Base-by-base conservation (phyloP, 2,888 invertebrate genomes). In the Ichneumon xanthorius region DNA sequence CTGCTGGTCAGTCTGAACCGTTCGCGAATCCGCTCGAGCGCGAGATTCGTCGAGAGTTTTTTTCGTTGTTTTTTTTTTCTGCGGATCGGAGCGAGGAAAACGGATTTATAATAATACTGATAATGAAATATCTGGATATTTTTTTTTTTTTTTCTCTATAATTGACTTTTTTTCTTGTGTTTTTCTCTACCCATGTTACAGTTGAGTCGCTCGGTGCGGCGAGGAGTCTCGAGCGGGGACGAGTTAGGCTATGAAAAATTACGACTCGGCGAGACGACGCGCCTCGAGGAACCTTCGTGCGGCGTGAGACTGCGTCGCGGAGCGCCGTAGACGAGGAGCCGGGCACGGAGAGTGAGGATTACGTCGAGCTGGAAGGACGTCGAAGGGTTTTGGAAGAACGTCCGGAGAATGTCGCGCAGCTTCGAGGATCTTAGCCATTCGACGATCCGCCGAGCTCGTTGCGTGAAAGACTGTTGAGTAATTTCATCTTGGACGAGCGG, bases 201-300 rank as follows among this genome's bases (percentile, higher is more conserved):
- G 33, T 58, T 63, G 65, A 65, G 53, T n/a, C 22, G 48, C 45
- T 14, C 19, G 19, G 45, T 22, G 45, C 14, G 48, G 19, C 22
- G 19, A 45, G 19, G 68, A 19, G 45, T 45, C 14, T 45, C 22
- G 19, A 68, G 22, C 40, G 26, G 55, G 53, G 72, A 67, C 45
- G 67, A 75, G 79, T 75, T 58, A 75, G 83, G 83, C 61, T 83
- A 83, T 83, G 83, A 45, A 58, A 40, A 45, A 40, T 19, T 40
- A 19, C 48, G 19, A 55, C 7, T 55, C 7, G 1, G 14, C 45
- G 16, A 11, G n/a, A n/a, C 1, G 26, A 58, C 58, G 22, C 26
- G 58, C 26, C 26, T 26, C 9, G 26, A 26, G 26, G 14, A 26
- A 26, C 19, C 14, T 22, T 14, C 26, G 11, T 9, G 3, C 22